Conservation (phyloP, 2,888 invertebrate genomes). For the Chirona hameri region DNA sequence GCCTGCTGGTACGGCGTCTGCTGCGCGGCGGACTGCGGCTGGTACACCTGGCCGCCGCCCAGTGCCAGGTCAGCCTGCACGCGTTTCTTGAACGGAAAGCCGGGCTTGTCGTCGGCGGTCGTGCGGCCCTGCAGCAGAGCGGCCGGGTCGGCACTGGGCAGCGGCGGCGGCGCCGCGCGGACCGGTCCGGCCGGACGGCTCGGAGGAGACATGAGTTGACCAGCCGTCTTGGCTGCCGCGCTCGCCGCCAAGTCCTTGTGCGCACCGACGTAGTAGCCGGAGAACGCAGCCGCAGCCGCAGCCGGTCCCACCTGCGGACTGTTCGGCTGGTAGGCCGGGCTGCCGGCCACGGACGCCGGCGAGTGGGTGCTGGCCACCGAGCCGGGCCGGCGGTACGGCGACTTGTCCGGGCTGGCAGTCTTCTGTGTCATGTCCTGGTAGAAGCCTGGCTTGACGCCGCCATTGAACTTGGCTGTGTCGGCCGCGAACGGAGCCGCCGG, state of each 20-base stretch:
- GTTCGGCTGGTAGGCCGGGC: not conserved
- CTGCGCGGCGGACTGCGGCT: not conserved
- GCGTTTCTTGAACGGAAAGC: conserved; percentile 27
- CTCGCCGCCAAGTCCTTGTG: not conserved
- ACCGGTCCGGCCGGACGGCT: not conserved
- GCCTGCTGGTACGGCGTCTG: not conserved
- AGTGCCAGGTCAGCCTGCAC: conserved; percentile 25
- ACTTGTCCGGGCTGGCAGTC: conserved; percentile 23
- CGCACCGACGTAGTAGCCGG: not conserved
- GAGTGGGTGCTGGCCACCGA: not conserved
- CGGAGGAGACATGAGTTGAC: conserved; percentile 27
- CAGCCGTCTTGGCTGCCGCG: not conserved
- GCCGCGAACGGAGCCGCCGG: too few relatives aligned
- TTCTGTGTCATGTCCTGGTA: not conserved
- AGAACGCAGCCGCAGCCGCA: not conserved
- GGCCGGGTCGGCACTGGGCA: not conserved
- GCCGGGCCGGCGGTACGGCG: not conserved
- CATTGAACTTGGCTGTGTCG: too few relatives aligned
- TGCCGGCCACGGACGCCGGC: not conserved
- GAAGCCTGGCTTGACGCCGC: not conserved
- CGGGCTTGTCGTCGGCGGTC: conserved; percentile 27
- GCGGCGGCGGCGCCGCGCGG: not conserved
- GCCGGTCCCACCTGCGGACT: conserved; percentile 3
- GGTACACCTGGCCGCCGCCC: not conserved
- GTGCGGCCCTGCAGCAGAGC: not conserved